Percentiles rank a stretch among this genome's conserved stretches.
Conservation (phyloP, 2,888 invertebrate species). For the Brachylomia viminalis region DNA sequence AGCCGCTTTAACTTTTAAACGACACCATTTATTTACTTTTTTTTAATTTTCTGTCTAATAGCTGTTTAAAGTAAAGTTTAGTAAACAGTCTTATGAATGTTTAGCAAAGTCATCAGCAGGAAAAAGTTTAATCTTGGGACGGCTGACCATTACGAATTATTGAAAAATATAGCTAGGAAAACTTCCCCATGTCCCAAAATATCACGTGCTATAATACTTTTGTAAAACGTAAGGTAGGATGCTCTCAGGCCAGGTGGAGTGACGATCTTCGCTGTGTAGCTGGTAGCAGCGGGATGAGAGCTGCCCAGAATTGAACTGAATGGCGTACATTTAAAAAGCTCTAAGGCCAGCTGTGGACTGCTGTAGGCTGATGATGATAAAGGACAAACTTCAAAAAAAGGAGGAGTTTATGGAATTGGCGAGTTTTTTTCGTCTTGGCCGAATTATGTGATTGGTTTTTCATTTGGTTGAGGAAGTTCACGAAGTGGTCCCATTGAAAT, state of each 20-base stretch:
- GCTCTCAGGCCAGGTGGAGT: too few species aligned
- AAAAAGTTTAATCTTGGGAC: constrained; percentile 11
- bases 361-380: neutral
- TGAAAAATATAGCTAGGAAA: constrained; percentile 23
- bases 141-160: constrained; percentile 17
- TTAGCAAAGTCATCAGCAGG: constrained; percentile 28
- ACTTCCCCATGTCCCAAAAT: constrained; percentile 20
- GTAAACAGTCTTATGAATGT: constrained; percentile 38
- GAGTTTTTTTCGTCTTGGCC: neutral
- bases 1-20: constrained; percentile 37
- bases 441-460: neutral
- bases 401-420: neutral
- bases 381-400: neutral
- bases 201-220: constrained; percentile 21
- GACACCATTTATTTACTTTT: constrained; percentile 26
- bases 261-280: too few species aligned
- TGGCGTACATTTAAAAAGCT: too few species aligned
- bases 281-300: too few species aligned
- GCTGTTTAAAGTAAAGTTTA: constrained; percentile 40
- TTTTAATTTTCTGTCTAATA: constrained; percentile 24
- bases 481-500: neutral
- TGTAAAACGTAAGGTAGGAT: neutral
- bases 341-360: neutral
- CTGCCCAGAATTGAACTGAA: too few species aligned
- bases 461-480: neutral